Conservation (phyloP, 2,888 invertebrate genomes). For the Aphelenchoides bicaudatus region DNA sequence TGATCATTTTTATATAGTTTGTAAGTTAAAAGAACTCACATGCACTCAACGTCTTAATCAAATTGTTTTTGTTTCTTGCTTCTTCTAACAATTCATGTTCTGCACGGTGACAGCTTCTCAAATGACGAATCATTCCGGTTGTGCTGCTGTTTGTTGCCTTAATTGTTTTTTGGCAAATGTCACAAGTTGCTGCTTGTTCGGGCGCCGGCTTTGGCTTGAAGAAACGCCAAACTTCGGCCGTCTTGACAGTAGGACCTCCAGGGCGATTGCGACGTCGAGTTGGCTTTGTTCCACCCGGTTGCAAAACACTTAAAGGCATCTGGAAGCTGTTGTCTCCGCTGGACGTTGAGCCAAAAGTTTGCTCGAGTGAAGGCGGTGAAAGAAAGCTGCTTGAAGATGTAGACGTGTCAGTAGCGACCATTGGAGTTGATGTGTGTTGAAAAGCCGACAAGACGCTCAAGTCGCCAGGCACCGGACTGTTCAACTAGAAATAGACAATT, state of each 20-base stretch:
- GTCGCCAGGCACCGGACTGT: neutral
- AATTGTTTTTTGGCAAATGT: constrained; percentile 52
- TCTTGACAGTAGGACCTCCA: constrained; percentile 37
- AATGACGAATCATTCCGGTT: constrained; percentile 59
- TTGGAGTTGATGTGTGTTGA: neutral
- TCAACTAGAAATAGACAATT: constrained; percentile 6
- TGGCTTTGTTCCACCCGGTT: neutral
- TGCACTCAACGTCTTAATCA: constrained; percentile 24
- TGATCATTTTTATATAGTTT: no score
- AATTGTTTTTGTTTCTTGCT: constrained; percentile 20
- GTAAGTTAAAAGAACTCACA: no score
- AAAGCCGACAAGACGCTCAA: neutral
- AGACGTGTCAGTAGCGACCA: neutral
- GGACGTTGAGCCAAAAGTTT: neutral
- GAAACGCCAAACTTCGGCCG: constrained; percentile 51
- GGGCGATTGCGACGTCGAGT: constrained; percentile 25
- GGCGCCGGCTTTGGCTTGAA: constrained; percentile 50
- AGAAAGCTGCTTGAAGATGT: neutral
- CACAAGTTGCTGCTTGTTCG: constrained; percentile 57
- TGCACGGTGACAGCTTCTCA: constrained; percentile 49
- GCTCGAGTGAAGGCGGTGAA: no score
- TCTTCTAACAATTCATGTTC: constrained; percentile 34
- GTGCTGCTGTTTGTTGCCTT: constrained; percentile 60
- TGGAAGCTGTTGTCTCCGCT: neutral
- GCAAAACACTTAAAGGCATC: constrained; percentile 1